A percentile compares a stretch with the other conserved stretches of the same genome.
Evolutionary conservation across 2,113 vertebrate species (phyloP).

Genomic region (Rhodinocichla rosea): DNA sequence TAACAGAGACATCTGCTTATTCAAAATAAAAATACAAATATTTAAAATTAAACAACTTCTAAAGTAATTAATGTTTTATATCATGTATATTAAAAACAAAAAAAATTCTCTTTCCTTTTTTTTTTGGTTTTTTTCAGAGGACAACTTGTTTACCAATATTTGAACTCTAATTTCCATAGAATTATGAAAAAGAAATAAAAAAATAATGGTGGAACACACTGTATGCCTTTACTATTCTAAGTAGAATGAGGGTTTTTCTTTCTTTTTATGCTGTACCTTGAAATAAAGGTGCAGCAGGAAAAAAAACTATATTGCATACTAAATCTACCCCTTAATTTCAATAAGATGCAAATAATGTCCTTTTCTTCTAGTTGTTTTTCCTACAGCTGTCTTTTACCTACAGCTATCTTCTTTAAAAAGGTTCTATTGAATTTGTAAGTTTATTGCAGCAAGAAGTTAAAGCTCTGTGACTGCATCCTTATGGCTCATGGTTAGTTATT

Average conservation of each 20-base stretch:
- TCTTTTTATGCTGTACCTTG: background rate
- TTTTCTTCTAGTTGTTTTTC: background rate
- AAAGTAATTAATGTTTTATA: background rate
- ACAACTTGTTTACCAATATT: background rate
- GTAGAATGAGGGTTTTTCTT: background rate
- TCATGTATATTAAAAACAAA: background rate
- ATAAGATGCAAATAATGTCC: background rate
- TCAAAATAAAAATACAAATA: background rate
- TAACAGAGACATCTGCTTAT: background rate
- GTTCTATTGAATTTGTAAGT: background rate
- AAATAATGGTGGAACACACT: background rate
- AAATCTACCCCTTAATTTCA: background rate
- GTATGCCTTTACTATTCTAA: background rate
- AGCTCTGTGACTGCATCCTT: background rate
- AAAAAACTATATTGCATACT: background rate
- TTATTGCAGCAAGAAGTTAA: background rate
- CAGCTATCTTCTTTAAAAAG: background rate
- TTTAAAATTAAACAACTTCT: background rate
- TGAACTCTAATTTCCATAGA: background rate
- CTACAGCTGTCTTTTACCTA: background rate
- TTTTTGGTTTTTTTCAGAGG: background rate
- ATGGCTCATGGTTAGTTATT: background rate
- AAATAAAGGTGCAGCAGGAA: background rate
- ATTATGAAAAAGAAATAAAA: background rate
- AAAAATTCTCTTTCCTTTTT: rapidly evolving